Conservation (phyloP, 2,797 vertebrate genomes). For the Sternotherus odoratus region DNA sequence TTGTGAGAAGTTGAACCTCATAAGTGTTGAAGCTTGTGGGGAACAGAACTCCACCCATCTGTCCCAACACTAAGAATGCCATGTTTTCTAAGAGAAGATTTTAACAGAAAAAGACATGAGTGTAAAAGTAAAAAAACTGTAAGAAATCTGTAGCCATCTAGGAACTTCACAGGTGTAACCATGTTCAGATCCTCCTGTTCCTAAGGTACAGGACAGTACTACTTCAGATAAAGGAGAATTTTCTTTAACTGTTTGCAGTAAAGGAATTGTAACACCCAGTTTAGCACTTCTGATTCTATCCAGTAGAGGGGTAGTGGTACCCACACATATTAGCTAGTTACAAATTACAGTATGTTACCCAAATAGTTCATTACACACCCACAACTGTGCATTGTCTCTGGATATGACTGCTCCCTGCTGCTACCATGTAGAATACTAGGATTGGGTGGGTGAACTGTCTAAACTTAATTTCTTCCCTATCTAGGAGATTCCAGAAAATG, state of each 20-base stretch:
- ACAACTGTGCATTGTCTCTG: not conserved
- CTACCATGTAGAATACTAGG: not conserved
- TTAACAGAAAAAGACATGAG: not conserved
- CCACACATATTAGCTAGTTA: not conserved
- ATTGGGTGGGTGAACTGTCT: not conserved
- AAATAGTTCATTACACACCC: not conserved
- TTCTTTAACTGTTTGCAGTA: rapidly evolving
- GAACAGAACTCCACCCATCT: not conserved
- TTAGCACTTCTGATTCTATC: not conserved
- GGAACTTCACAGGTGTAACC: not conserved
- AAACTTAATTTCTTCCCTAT: conserved; percentile 29
- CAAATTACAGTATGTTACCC: not conserved
- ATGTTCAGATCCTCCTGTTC: not conserved
- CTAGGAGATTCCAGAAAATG: conserved; percentile 12
- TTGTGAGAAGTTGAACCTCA: not conserved
- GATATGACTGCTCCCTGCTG: not conserved
- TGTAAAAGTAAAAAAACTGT: not conserved
- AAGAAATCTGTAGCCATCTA: not conserved
- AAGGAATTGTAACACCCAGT: not conserved
- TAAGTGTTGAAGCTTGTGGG: not conserved
- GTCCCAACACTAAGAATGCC: not conserved
- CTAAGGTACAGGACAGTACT: too few species aligned
- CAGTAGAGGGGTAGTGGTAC: rapidly evolving
- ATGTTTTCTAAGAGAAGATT: not conserved
- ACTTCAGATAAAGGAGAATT: not conserved